Evolutionary conservation across 1,140 invertebrate genomes (phyloP).

Genomic region (Palaemon carinicauda): DNA sequence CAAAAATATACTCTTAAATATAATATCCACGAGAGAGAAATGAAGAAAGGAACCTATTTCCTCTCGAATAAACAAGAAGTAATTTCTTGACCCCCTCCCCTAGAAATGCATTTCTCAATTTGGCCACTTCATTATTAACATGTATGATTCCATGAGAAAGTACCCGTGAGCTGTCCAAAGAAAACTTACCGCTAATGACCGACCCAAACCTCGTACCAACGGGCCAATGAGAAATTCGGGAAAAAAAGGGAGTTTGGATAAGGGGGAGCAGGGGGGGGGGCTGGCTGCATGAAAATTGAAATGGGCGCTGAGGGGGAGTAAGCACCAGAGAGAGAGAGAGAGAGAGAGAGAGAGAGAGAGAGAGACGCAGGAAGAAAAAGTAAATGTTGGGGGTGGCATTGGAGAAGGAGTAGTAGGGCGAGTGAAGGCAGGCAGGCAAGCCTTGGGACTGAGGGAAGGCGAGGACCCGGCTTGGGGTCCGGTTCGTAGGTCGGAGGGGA

Average conservation of each 20-base stretch:
- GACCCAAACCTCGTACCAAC: not conserved
- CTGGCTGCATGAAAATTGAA: not conserved
- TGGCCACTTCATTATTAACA: too few relatives aligned
- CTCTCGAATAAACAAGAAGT: not conserved
- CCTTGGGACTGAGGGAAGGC: too few relatives aligned
- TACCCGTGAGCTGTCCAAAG: too few relatives aligned
- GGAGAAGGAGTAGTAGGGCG: not conserved
- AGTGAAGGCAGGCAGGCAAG: not conserved
- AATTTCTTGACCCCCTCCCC: too few relatives aligned
- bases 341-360: not conserved
- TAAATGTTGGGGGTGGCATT: not conserved
- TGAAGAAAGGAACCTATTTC: not conserved
- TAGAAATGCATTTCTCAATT: too few relatives aligned
- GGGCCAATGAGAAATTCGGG: not conserved
- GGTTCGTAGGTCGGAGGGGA: too few relatives aligned
- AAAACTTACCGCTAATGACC: too few relatives aligned
- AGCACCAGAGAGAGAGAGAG: not conserved
- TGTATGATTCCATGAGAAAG: too few relatives aligned
- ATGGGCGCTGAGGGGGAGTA: not conserved
- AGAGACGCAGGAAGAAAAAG: not conserved
- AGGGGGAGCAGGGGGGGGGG: too few relatives aligned
- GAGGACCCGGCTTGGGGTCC: too few relatives aligned
- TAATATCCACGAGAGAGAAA: not conserved
- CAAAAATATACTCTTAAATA: too few relatives aligned
- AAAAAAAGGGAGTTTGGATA: not conserved